phyloP scores from a whole-genome alignment of 2,888 invertebrate species.

The Nemurella pictetii region DNA sequence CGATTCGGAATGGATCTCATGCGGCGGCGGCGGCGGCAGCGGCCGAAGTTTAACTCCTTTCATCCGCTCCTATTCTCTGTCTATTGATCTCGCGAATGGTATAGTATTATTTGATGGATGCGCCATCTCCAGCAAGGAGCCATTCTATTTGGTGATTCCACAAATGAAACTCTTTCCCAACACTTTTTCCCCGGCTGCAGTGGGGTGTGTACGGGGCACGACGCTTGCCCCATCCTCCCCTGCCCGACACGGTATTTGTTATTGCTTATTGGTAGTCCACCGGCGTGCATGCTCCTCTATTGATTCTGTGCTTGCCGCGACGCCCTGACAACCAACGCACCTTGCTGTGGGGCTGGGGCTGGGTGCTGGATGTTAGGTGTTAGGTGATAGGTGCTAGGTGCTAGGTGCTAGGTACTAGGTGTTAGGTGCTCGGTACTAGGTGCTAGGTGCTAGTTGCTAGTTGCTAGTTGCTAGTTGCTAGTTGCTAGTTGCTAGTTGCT shows the following conservation, averaged over 20 bases:
- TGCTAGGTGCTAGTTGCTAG: no score
- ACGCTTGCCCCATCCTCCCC: not conserved
- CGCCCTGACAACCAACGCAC: not conserved
- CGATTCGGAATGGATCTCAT: not conserved
- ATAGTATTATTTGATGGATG: conserved; percentile 21
- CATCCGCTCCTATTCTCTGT: not conserved
- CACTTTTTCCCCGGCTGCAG: not conserved
- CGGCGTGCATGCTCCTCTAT: conserved; percentile 14
- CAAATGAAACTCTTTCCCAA: conserved; percentile 26
- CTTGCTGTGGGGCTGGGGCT: not conserved
- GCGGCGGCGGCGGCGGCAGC: not conserved
- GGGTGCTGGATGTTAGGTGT: no score
- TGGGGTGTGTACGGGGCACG: not conserved
- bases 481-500: no score
- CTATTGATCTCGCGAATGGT: conserved; percentile 10
- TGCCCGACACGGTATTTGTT: conserved; percentile 16
- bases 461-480: no score
- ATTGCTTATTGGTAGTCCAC: conserved; percentile 31
- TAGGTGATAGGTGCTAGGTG: no score
- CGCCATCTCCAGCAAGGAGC: not conserved
- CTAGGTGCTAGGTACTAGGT: no score
- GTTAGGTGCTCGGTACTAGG: no score
- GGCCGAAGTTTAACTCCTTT: not conserved
- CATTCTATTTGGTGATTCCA: conserved; percentile 28
- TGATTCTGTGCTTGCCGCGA: conserved; percentile 12